phyloP scores from a whole-genome alignment of 2,888 invertebrate genomes.

The Hyles lineata region DNA sequence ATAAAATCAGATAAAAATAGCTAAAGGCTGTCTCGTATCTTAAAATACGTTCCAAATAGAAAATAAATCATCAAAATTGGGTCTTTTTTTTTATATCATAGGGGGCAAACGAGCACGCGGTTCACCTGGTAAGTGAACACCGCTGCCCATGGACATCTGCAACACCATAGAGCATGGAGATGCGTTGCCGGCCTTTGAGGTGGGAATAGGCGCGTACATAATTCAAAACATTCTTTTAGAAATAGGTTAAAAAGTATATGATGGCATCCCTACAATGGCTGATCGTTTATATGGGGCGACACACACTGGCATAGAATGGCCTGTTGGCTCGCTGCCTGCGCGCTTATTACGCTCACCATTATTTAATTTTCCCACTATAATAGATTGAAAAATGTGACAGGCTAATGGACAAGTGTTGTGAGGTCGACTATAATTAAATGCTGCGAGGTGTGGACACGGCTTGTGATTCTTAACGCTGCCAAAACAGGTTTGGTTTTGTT shows the following conservation, averaged over 20 bases:
- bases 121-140: too few relatives aligned
- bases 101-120: too few relatives aligned
- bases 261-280: not conserved
- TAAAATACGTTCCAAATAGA: too few relatives aligned
- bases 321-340: conserved; percentile 19
- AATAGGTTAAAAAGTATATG: not conserved
- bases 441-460: not conserved
- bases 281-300: conserved; percentile 13
- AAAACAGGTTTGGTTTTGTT: not conserved
- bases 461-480: not conserved
- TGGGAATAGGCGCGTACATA: too few relatives aligned
- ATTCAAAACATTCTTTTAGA: too few relatives aligned
- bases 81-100: too few relatives aligned
- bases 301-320: conserved; percentile 14
- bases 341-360: conserved; percentile 13
- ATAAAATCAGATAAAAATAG: too few relatives aligned
- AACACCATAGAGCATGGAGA: too few relatives aligned
- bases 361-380: conserved; percentile 16
- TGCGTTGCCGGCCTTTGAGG: too few relatives aligned
- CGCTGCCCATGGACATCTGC: too few relatives aligned
- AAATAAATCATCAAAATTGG: too few relatives aligned
- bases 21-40: too few relatives aligned
- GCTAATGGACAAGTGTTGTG: conserved; percentile 2
- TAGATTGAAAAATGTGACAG: conserved; percentile 21
- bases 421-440: not conserved